phyloP scores from a whole-genome alignment of 2,797 vertebrate species.

The Eospalax fontanierii region DNA sequence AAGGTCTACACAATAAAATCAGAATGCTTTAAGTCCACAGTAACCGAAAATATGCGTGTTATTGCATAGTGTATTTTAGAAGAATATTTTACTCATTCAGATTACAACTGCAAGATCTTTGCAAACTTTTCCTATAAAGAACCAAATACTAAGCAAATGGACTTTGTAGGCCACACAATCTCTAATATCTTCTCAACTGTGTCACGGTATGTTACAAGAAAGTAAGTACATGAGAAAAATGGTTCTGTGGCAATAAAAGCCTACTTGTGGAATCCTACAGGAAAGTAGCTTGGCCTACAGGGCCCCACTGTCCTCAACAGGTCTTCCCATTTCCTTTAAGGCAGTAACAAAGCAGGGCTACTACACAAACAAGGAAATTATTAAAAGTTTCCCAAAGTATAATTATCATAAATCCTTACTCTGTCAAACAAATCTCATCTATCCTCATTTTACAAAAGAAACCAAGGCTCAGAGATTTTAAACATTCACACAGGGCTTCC shows the following conservation, averaged over 20 bases:
- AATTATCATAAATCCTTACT: neutral
- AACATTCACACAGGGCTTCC: neutral
- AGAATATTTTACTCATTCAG: neutral
- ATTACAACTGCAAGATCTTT: neutral
- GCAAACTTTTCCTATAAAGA: neutral
- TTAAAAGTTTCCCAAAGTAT: neutral
- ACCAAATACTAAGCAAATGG: neutral
- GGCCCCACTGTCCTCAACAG: neutral
- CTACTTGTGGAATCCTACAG: neutral
- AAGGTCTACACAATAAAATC: neutral
- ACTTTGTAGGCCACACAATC: neutral
- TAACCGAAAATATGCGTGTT: neutral
- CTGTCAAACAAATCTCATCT: neutral
- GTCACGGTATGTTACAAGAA: neutral
- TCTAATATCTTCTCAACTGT: neutral
- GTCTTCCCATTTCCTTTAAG: neutral
- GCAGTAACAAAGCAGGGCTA: neutral
- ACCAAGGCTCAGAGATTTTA: neutral
- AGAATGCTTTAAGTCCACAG: neutral
- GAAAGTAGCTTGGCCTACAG: neutral
- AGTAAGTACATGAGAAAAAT: neutral
- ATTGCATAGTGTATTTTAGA: too few relatives aligned
- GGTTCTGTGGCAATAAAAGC: neutral
- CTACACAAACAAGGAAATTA: neutral
- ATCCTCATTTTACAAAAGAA: neutral